Evolutionary conservation across 2,888 invertebrate genomes (phyloP), one percentile per base, ranked within the genome.

Genomic region (Tetheella fluctuosa): DNA sequence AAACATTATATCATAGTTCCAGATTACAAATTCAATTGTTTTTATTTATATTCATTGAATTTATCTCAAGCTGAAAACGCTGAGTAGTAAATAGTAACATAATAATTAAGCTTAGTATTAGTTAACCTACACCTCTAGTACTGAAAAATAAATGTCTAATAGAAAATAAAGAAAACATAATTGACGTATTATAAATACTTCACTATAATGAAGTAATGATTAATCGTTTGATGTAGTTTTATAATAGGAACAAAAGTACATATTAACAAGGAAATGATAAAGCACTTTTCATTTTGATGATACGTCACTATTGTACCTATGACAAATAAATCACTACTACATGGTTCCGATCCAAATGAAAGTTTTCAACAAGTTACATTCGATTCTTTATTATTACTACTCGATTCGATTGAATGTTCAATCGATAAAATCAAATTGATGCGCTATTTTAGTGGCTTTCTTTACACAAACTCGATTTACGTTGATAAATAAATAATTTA

Each of bases 291-390:
- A 48, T 1, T 10, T 2, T 48, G 7, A 48, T 48, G 48, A 48
- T 20, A 48, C 20, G 15, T 48, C 20, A 48, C 15, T 48, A 48
- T 20, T 48, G 20, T 48, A 20, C 7, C 10, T 8, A n/a, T n/a
- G 7, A 20, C 20, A 48, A 48, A 20, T 7, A 48, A 20, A n/a
- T 20, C n/a, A 20, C 20, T 20, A 48, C 48, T 20, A 10, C 20
- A 48, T 20, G 20, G 20, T 2, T 48, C 6, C 8, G 10, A 20
- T 20, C 20, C 10, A 10, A 42, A 15, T 2, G 17, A 20, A 48
- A 48, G 17, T 48, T 48, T 48, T 48, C 48, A 48, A 48, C 39
- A 39, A 39, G 34, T 34, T 34, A 34, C 34, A 13, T 34, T n/a
- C n/a, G n/a, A 39, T n/a, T 39, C 4, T 39, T 39, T 39, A 39